Evolutionary conservation across 2,113 vertebrate species (phyloP).

Genomic region (Macquaria australasica): DNA sequence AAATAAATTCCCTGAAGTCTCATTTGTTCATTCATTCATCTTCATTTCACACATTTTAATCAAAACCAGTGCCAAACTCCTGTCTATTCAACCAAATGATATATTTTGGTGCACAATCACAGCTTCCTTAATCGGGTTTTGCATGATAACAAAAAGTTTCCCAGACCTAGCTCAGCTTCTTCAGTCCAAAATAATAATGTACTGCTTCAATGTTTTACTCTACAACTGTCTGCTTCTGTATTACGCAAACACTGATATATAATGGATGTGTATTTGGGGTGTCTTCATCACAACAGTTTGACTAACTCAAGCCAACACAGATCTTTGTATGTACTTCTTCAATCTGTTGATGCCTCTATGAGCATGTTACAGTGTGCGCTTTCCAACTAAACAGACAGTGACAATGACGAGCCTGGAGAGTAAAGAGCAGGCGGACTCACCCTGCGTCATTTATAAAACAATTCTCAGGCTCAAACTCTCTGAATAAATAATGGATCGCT

Average conservation of each 20-base stretch:
- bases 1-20: not conserved
- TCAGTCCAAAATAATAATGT: not conserved
- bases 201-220: not conserved
- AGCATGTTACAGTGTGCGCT: not conserved
- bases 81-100: not conserved
- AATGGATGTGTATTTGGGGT: conserved; percentile 14
- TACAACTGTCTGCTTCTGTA: conserved; percentile 7
- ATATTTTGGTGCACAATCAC: not conserved
- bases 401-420: conserved; percentile 24
- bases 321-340: conserved; percentile 27
- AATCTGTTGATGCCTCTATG: conserved; percentile 11
- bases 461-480: conserved; percentile 40
- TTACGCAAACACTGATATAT: not conserved
- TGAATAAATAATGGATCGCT: conserved; percentile 53
- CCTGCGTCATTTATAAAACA: conserved; percentile 51
- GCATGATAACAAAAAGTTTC: not conserved
- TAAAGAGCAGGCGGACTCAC: conserved; percentile 23
- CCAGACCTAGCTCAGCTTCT: not conserved
- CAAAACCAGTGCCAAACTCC: not conserved
- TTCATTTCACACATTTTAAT: not conserved
- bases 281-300: conserved; percentile 17
- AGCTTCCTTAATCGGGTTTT: not conserved
- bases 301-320: conserved; percentile 31
- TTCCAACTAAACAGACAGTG: conserved; percentile 22
- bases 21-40: not conserved